Evolutionary conservation across 2,888 invertebrate species (phyloP), one percentile per base, ranked within the genome.

Genomic region (Ennomos quercinarius): DNA sequence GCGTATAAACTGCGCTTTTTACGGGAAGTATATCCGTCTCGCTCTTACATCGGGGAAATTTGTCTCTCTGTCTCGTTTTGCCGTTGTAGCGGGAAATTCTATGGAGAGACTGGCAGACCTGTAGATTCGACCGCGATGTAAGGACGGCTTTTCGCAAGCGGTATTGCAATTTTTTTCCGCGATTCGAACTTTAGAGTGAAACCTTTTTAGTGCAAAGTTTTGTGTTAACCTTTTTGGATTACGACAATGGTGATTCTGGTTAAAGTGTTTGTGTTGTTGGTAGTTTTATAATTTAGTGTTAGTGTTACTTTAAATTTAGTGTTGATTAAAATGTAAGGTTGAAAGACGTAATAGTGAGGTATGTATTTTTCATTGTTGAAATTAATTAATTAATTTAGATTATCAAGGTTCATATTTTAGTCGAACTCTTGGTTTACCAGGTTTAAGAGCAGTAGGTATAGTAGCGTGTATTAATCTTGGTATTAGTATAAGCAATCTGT

Each of bases 331-430:
- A 66, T 67, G 67, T 63, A 17, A 57, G 46, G 76, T 78, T 79
- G 86, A 84, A 84, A 88, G 89, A 89, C 84, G 56, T 83, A 69
- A 76, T 77, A 87, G 89, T 89, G 89, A 89, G 89, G 89, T 89
- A 70, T 74, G 80, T 77, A 50, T 34, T 36, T 17, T 1, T 17
- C 3, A 17, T 17, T 17, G 17, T 17, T 17, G 17, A 3, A 17
- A 17, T 17, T 17, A 17, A 17, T n/a, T n/a, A n/a, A 17, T 27
- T 27, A 4, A 27, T 4, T 27, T 27, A 27, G 27, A 27, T 17
- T 17, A 2, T 17, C 3, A 17, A 17, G 17, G 17, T 17, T 17
- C 3, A 17, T 17, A 17, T 17, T 17, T 17, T 17, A 17, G 1
- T 17, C 3, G 1, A 2, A 17, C 17, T 17, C 17, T 17, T 17